Evolutionary conservation across 37 sponge, comb jelly and placozoan species (phyloP), one percentile per base, ranked within the genome.

Genomic region (Crambe crambe): DNA sequence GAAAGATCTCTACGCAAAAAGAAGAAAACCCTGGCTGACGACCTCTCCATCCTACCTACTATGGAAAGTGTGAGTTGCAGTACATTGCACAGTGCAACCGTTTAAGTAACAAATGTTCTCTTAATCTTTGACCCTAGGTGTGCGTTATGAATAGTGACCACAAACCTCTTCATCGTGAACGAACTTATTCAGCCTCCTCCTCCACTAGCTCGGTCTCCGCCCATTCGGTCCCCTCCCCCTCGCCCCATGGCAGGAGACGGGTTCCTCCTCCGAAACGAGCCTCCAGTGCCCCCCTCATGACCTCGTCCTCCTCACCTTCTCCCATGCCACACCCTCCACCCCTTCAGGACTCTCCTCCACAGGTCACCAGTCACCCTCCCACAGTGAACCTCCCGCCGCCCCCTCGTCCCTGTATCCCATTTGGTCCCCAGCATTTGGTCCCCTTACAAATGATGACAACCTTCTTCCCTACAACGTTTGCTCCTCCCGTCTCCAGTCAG

Each of bases 111-210:
- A 15, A 37, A 68, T 68, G 3, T 9, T 35, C 38, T 25, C 39
- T 31, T 47, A 47, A 12, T 31, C 70, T 31, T 37, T 31, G 12
- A 68, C 76, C 32, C 31, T 26, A 78, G 78, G 64, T 78, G n/a
- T 8, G 43, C 8, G 26, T 67, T 10, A 67, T 78, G 20, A 23
- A 43, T 2, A 22, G 22, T 47, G 32, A 42, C 15, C 67, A 67
- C 39, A 76, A 76, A 31, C 68, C 78, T 6, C 10, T 78, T 4
- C 30, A 26, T 31, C 44, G 80, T 18, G 80, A 80, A 23, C 35
- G 80, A 18, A 80, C 68, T 37, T 29, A 80, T 51, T 80, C 80
- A 17, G 29, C 80, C n/a, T 80, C 80, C 0, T 80, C 80, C 37
- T 58, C 80, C 37, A 15, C 70, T 44, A 35, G 60, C 60, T 74